Evolutionary conservation across 1,140 invertebrate species (phyloP).

Genomic region (Drosophila tristis): DNA sequence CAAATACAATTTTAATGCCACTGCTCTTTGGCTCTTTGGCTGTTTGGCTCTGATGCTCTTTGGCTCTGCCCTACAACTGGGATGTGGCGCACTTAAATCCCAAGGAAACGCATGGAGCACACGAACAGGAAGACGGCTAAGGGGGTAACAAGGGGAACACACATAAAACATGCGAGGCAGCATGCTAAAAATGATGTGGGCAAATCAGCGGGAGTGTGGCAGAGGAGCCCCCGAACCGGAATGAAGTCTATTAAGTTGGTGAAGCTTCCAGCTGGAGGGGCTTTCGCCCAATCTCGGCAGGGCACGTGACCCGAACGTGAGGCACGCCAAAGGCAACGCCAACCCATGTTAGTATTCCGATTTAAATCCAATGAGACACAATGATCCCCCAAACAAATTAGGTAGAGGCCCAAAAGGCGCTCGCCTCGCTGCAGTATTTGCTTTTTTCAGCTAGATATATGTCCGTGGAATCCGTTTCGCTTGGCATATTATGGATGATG

Average conservation of each 20-base stretch:
- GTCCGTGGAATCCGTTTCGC: no score
- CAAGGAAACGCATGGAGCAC: constrained; percentile 43
- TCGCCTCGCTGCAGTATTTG: no score
- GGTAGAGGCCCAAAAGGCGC: no score
- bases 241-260: constrained; percentile 44
- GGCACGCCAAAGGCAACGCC: no score
- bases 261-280: background rate
- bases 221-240: background rate
- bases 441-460: no score
- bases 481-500: background rate
- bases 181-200: constrained; percentile 8
- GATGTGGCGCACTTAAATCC: constrained; percentile 66
- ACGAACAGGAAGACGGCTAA: constrained; percentile 12
- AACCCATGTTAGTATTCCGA: no score
- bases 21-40: background rate
- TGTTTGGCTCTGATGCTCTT: background rate
- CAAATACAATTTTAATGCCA: constrained; percentile 75
- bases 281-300: constrained; percentile 3
- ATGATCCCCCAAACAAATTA: no score
- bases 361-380: no score
- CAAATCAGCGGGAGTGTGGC: background rate
- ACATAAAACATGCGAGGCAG: constrained; percentile 40
- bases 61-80: constrained; percentile 7
- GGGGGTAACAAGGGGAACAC: background rate
- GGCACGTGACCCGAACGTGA: no score